Evolutionary conservation across 2,113 vertebrate species (phyloP).

Genomic region (Apistogramma diplotaenia): DNA sequence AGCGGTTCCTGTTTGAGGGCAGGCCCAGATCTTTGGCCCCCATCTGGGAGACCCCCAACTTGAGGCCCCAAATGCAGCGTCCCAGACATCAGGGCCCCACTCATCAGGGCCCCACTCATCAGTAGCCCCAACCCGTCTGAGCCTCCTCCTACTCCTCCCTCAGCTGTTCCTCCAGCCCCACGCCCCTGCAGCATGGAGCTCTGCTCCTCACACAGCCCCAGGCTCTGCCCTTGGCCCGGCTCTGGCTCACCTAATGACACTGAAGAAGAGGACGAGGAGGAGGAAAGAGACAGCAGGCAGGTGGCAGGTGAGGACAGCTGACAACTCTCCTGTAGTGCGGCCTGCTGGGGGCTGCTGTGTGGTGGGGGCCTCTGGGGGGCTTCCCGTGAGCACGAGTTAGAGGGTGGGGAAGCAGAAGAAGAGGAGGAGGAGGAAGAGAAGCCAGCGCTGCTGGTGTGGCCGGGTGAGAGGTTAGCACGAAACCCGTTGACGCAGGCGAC

Average conservation of each 20-base stretch:
- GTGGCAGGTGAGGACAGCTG: conserved; percentile 81
- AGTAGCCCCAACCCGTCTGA: conserved; percentile 66
- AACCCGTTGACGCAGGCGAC: conserved; percentile 87
- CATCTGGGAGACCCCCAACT: conserved; percentile 56
- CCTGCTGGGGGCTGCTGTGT: conserved; percentile 75
- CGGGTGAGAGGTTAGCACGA: conserved; percentile 77
- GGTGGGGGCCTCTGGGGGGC: conserved; percentile 73
- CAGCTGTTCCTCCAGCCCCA: conserved; percentile 42
- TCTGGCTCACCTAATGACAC: conserved; percentile 77
- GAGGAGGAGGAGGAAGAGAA: conserved; percentile 75
- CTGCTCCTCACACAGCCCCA: conserved; percentile 77
- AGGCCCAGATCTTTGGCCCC: conserved; percentile 75
- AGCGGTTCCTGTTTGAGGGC: conserved; percentile 92
- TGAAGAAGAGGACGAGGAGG: conserved; percentile 73
- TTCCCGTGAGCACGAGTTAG: conserved; percentile 71
- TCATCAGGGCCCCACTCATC: conserved; percentile 62
- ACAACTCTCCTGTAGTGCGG: conserved; percentile 79
- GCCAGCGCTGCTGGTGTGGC: conserved; percentile 74
- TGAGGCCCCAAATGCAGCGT: conserved; percentile 44
- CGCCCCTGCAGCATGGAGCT: conserved; percentile 78
- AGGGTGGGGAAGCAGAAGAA: conserved; percentile 67
- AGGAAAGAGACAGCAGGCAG: conserved; percentile 82
- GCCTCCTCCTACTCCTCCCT: conserved; percentile 40
- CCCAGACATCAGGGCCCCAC: conserved; percentile 63
- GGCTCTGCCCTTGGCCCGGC: conserved; percentile 66